A percentile compares a stretch with the other conserved stretches of the same genome.
Conservation (phyloP, 2,797 vertebrate species). For the Tokudaia muenninki region DNA sequence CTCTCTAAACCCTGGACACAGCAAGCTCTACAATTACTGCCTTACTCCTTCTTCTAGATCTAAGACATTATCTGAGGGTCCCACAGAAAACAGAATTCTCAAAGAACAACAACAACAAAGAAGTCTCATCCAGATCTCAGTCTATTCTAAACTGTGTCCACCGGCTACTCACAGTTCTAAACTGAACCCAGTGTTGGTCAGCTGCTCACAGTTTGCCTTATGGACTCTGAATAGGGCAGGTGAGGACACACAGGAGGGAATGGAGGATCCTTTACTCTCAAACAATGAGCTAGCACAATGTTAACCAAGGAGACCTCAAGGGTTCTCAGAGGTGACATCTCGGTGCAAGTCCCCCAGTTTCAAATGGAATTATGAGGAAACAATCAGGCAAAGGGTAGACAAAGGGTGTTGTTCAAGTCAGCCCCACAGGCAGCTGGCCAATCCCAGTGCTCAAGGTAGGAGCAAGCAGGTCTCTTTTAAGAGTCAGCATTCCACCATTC, state of each 20-base stretch:
- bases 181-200: neutral
- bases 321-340: constrained; percentile 61
- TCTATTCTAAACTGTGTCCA: neutral
- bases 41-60: neutral
- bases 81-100: neutral
- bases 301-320: constrained; percentile 45
- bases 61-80: neutral
- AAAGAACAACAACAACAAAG: neutral
- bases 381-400: neutral
- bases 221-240: neutral
- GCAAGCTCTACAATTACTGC: neutral
- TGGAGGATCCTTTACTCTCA: neutral
- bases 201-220: neutral
- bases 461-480: neutral
- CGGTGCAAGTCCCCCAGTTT: neutral
- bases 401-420: neutral
- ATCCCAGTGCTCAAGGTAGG: neutral
- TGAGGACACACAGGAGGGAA: neutral
- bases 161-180: neutral
- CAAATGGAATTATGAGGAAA: neutral
- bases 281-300: constrained; percentile 39
- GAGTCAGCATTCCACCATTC: neutral
- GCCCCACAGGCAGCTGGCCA: rapidly evolving
- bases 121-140: neutral
- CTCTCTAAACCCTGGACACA: neutral